Base-by-base conservation (phyloP, 2,888 invertebrate genomes). In the Invenusta paracnida region DNA sequence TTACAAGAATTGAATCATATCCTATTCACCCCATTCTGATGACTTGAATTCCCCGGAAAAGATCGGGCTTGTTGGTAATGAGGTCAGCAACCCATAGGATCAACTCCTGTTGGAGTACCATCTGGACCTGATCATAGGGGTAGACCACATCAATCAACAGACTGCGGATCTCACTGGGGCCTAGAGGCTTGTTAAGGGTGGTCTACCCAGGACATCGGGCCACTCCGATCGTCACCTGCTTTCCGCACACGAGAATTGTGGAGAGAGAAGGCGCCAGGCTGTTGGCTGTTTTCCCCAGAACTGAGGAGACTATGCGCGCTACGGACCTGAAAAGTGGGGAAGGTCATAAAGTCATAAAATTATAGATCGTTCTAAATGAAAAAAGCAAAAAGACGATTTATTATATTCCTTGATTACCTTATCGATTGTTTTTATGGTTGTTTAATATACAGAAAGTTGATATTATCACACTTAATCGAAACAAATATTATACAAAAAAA, bases 261-360 rank as follows among this genome's bases (percentile, higher is more conserved):
- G 99, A 99, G 89, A 99, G 97, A 90, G 97, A 97, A 1, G 99
- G 99, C 92, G 97, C 97, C 89, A 99, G 96, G 88, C 97, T 97
- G 92, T 99, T 98, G 11, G 98, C 98, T 86, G 96, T 95, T 91
- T 98, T 98, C 91, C 94, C 94, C 87, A 99, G 93, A 86, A 98
- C 93, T 89, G 96, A 96, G 88, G 97, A 96, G 90, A 97, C 97
- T 92, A 96, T 96, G 85, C 99, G 94, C 81, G 99, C 97, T 31
- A 95, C 96, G 88, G 95, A 94, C 92, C 92, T 88, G 27, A 66
- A 84, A 86, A 85, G n/a, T 23, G 25, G 23, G 2, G 5, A 1
- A 5, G 31, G 23, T 66, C 29, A n/a, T n/a, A n/a, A n/a, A 1
- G 13, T 1, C 1, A 81, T 81, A 11, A 5, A 5, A 85, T n/a